Percentiles rank a stretch among this genome's conserved stretches.
These are phyloP conservation scores for Drosophila bunnanda DNA, from an alignment of 2,888 invertebrate species.

Conservation along the genomic window DNA sequence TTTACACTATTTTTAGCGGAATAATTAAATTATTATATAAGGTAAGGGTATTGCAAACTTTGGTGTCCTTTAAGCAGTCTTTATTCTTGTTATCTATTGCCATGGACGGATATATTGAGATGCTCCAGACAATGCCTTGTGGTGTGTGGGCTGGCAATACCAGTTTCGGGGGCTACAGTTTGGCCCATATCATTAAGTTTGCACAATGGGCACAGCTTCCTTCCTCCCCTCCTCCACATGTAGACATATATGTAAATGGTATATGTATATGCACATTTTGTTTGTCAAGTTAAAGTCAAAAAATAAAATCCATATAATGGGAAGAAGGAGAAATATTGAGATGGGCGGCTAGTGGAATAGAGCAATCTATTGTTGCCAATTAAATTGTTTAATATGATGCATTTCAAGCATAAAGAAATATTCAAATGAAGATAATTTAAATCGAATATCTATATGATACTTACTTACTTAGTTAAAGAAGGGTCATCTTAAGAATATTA, in stretches of 20 bases:
- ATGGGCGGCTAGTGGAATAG: constrained; percentile 6
- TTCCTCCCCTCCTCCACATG: neutral
- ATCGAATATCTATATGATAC: no score
- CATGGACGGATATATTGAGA: constrained; percentile 45
- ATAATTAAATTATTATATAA: neutral
- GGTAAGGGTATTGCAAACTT: neutral
- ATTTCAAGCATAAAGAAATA: neutral
- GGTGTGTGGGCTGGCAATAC: constrained; percentile 20
- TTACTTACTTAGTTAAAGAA: no score
- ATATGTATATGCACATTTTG: constrained; percentile 37
- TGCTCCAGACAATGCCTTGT: constrained; percentile 37
- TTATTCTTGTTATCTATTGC: constrained; percentile 22
- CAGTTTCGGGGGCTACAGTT: constrained; percentile 37
- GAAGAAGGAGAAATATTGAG: constrained; percentile 50
- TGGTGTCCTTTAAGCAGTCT: neutral
- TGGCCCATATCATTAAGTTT: constrained; percentile 72
- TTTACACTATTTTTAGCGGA: neutral
- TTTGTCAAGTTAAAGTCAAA: constrained; percentile 46
- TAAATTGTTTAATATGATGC: constrained; percentile 55
- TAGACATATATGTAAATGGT: neutral
- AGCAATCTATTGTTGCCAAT: constrained; percentile 61
- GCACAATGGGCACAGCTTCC: constrained; percentile 56
- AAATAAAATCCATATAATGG: constrained; percentile 58
- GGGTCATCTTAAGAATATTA: no score
- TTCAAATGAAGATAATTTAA: no score